These are phyloP conservation scores for Leptarthrus brevirostris DNA, from an alignment of 2,888 invertebrate species.

Conservation along the genomic window DNA sequence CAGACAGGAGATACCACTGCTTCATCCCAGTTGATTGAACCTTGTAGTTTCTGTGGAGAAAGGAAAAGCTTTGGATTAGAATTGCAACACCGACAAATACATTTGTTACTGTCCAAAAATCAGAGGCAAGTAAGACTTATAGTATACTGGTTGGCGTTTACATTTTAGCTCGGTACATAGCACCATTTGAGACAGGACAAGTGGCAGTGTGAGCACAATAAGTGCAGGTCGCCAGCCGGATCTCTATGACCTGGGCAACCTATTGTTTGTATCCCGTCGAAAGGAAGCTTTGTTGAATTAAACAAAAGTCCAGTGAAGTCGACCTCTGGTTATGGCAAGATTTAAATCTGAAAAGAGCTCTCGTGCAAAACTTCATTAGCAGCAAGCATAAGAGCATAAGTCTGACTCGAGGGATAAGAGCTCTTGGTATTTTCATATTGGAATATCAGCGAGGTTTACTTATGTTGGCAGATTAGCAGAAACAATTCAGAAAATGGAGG, in stretches of 20 bases:
- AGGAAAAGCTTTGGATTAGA: slow-evolving; percentile 18
- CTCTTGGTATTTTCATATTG: background rate
- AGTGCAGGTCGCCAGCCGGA: background rate
- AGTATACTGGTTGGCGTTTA: slow-evolving; percentile 53
- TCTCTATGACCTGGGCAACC: slow-evolving; percentile 12
- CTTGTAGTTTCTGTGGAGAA: slow-evolving; percentile 77
- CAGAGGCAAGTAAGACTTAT: slow-evolving; percentile 15
- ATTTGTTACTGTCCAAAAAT: slow-evolving; percentile 52
- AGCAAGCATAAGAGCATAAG: background rate
- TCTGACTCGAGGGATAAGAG: background rate
- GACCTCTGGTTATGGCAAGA: slow-evolving; percentile 32
- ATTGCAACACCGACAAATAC: slow-evolving; percentile 35
- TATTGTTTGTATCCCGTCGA: slow-evolving; percentile 25
- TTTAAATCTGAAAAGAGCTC: slow-evolving; percentile 24
- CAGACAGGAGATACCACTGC: slow-evolving; percentile 85
- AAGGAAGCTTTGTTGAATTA: slow-evolving; percentile 22
- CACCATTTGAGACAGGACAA: background rate
- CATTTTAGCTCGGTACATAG: slow-evolving; percentile 27
- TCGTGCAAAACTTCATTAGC: slow-evolving; percentile 18
- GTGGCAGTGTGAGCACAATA: background rate
- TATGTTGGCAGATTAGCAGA: background rate
- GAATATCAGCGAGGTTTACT: background rate
- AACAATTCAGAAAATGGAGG: background rate
- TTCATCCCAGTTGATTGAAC: slow-evolving; percentile 79
- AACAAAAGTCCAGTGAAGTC: slow-evolving; percentile 13